A percentile compares a stretch with the other conserved stretches of the same genome.
These are phyloP conservation scores for Macroramphosus scolopax DNA, from an alignment of 2,797 vertebrate species.

Conservation along the genomic window DNA sequence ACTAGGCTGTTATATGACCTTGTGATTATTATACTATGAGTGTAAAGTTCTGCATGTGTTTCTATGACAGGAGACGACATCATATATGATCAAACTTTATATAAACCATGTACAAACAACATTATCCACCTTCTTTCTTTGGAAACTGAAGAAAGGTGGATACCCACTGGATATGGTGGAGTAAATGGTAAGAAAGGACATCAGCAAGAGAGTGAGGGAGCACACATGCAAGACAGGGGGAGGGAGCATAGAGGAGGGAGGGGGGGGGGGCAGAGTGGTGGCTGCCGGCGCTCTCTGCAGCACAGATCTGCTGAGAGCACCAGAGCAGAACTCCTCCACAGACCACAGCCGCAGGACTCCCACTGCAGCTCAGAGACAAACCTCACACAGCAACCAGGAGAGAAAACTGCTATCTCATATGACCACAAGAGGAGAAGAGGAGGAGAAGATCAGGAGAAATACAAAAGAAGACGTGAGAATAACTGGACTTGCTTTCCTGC, in stretches of 20 bases:
- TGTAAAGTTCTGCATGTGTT: no score
- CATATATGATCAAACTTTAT: no score
- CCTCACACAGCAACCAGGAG: constrained; percentile 15
- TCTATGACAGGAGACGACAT: no score
- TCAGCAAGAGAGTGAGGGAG: constrained; percentile 38
- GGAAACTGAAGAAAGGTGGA: no score
- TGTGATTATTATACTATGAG: no score
- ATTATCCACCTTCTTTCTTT: no score
- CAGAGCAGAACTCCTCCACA: constrained; percentile 60
- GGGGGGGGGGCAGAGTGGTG: constrained; percentile 51
- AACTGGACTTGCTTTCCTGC: constrained; percentile 12
- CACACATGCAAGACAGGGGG: constrained; percentile 44
- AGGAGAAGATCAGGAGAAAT: constrained; percentile 25
- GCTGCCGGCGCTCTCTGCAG: constrained; percentile 66
- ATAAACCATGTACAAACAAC: no score
- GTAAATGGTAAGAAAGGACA: constrained; percentile 12
- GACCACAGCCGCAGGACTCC: constrained; percentile 59
- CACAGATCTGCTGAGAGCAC: constrained; percentile 62
- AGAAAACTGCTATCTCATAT: constrained; percentile 24
- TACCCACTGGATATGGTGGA: no score
- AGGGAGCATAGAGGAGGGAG: no score
- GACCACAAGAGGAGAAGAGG: constrained; percentile 18
- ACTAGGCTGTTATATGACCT: no score
- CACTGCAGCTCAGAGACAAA: constrained; percentile 40
- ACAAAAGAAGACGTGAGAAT: constrained; percentile 13